Base-by-base conservation (phyloP, 2,113 vertebrate genomes). In the Ptilonorhynchus violaceus region DNA sequence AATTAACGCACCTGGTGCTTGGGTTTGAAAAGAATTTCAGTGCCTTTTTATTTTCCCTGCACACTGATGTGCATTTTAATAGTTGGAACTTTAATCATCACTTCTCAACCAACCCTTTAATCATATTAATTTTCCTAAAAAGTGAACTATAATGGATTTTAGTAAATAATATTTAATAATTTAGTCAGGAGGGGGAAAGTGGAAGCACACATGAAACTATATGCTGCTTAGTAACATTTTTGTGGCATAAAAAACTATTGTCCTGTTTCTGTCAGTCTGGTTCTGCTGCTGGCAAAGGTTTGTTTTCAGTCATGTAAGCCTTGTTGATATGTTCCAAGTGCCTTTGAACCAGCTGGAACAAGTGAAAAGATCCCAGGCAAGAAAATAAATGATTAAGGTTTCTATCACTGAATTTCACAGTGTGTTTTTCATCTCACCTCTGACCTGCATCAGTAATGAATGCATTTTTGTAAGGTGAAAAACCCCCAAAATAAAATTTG, bases 1-100 rank as follows among this genome's bases (percentile, higher is more conserved):
- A 97, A 98, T 97, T 93, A 97, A 97, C 8, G 81, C 97, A 97
- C 97, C 98, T 98, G 97, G 96, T 96, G 90, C 95, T 96, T 92
- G 37, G 67, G 70, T 83, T 85, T 92, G 10, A 91, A 19, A 96
- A 91, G 60, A n/a, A 88, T 73, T 89, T 92, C 81, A 82, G 15
- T 68, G 93, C 59, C 13, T 78, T 92, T 95, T 96, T 92, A 84
- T 94, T 97, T 91, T 95, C 73, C 41, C 72, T 53, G 14, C 10
- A 35, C 86, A 68, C 42, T 25, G 70, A 92, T 66, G 46, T 58
- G 59, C 50, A 77, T 93, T 78, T 50, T 68, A 77, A 80, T 92
- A 62, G 52, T 6, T 86, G 89, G 82, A 93, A 89, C 68, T 85
- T 89, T 87, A 93, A 74, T 88, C 73, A 60, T 59, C 28, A 16